These are phyloP conservation scores for Propithecus coquereli DNA, from an alignment of 2,113 vertebrate genomes.

Conservation along the genomic window DNA sequence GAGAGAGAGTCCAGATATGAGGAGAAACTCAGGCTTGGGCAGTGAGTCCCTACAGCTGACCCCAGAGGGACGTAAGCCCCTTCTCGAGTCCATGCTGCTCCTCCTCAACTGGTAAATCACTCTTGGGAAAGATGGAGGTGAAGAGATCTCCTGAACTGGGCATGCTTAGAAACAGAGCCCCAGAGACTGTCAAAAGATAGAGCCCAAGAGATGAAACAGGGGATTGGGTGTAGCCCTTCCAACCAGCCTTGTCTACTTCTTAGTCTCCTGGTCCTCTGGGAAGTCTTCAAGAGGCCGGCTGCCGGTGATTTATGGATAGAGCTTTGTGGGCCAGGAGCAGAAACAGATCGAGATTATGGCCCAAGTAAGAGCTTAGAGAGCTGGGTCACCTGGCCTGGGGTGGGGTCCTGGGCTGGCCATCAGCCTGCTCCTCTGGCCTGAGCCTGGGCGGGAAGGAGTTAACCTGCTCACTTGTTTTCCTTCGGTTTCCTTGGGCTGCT, in stretches of 20 bases:
- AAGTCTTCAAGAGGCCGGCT: background rate
- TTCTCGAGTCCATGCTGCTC: background rate
- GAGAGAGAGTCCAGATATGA: background rate
- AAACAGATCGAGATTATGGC: background rate
- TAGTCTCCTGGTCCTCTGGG: background rate
- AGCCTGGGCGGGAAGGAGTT: conserved; percentile 53
- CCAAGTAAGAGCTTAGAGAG: background rate
- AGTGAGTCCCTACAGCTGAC: background rate
- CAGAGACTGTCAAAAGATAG: background rate
- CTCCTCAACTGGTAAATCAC: background rate
- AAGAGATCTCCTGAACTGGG: background rate
- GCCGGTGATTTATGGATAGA: background rate
- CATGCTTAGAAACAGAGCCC: background rate
- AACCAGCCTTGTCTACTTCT: background rate
- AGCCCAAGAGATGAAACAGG: background rate
- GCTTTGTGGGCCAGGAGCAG: background rate
- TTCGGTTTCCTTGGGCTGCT: background rate
- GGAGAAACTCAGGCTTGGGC: background rate
- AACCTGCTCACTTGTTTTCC: conserved; percentile 42
- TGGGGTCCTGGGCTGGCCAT: background rate
- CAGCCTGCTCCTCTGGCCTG: background rate
- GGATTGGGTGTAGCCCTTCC: background rate
- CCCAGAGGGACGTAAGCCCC: background rate
- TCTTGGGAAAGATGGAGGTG: background rate
- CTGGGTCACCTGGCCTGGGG: background rate